A percentile compares a stretch with the other conserved stretches of the same genome.
Evolutionary conservation across 2,113 vertebrate species (phyloP).

Genomic region (Montifringilla adamsi): DNA sequence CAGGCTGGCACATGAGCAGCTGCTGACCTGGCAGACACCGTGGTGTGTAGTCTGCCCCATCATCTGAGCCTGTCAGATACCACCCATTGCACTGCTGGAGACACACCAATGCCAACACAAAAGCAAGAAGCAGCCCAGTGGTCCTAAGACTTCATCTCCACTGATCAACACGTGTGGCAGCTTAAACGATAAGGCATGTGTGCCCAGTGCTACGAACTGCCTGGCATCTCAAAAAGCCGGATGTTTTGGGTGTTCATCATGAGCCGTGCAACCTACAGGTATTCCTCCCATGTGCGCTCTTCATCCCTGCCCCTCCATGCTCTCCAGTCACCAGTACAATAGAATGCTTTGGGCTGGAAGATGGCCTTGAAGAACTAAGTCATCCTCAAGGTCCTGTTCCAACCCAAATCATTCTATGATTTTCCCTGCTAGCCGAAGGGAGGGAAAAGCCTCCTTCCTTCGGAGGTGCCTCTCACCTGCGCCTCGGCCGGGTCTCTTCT

Average conservation of each 20-base stretch:
- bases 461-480: conserved; percentile 35
- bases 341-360: background rate
- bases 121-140: background rate
- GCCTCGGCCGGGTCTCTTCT: conserved; percentile 59
- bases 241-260: accelerated
- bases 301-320: background rate
- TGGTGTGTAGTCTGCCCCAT: background rate
- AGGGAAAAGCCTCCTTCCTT: too few relatives aligned
- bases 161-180: accelerated
- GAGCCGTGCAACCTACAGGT: accelerated
- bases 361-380: background rate
- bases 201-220: background rate
- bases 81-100: background rate
- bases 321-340: background rate
- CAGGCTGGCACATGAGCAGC: background rate
- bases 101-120: background rate
- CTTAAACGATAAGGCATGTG: accelerated
- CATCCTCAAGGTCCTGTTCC: background rate
- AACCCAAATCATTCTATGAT: background rate
- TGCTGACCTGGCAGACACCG: accelerated
- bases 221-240: background rate
- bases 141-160: background rate
- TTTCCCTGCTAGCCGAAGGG: background rate
- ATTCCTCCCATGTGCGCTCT: background rate
- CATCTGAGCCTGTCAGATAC: background rate